Evolutionary conservation across 2,797 vertebrate genomes (phyloP).

Genomic region (Pangasius djambal): DNA sequence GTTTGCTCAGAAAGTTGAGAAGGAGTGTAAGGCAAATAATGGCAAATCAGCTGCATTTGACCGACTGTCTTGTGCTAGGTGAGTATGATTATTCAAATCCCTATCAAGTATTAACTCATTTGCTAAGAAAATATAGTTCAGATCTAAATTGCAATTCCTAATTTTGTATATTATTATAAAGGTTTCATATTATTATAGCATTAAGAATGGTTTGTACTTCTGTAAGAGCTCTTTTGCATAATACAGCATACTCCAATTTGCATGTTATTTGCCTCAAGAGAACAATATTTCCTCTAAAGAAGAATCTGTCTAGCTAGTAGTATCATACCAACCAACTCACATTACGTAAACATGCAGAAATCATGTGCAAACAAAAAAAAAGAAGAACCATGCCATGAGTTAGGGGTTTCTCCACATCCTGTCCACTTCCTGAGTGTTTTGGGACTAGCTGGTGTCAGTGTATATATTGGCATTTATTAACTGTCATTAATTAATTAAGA

Average conservation of each 20-base stretch:
- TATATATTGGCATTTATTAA: too few species aligned
- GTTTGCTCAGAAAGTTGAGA: slow-evolving; percentile 90
- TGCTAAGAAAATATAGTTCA: not conserved
- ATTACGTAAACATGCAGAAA: not conserved
- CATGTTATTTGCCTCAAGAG: slow-evolving; percentile 28
- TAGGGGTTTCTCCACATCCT: slow-evolving; percentile 28
- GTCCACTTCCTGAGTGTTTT: not conserved
- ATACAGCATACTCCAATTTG: not conserved
- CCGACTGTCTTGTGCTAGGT: slow-evolving; percentile 91
- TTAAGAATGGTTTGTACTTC: not conserved
- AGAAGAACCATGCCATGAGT: not conserved
- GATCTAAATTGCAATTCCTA: not conserved
- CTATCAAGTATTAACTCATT: not conserved
- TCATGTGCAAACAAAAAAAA: not conserved
- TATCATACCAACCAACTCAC: too few species aligned
- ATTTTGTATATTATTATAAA: not conserved
- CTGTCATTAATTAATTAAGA: too few species aligned
- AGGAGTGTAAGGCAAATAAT: slow-evolving; percentile 77
- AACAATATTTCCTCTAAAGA: too few species aligned
- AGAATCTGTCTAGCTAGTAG: too few species aligned
- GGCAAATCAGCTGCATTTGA: slow-evolving; percentile 76
- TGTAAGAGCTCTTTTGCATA: slow-evolving; percentile 14
- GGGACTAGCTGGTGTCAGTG: not conserved
- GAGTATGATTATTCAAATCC: slow-evolving; percentile 68
- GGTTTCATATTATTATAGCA: not conserved